Evolutionary conservation across 2,888 invertebrate genomes (phyloP).

Genomic region (Trilocha varians): DNA sequence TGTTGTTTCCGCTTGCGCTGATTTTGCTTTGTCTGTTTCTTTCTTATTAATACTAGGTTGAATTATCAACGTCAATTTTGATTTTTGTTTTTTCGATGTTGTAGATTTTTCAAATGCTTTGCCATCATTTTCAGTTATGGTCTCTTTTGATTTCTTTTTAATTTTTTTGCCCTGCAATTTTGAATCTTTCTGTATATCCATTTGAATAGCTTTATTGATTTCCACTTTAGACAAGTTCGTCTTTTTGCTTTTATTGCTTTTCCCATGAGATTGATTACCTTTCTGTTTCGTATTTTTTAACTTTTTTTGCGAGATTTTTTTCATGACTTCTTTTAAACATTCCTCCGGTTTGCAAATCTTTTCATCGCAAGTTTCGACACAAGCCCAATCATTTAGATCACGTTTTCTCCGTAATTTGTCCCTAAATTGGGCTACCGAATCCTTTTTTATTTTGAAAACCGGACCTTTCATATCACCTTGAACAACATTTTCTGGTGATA

Average conservation of each 20-base stretch:
- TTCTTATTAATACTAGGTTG: neutral
- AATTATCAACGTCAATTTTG: neutral
- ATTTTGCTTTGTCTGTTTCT: constrained; percentile 6
- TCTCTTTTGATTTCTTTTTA: constrained; percentile 4
- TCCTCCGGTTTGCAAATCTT: constrained; percentile 26
- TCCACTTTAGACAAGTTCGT: neutral
- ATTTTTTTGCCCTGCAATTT: neutral
- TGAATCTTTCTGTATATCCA: neutral
- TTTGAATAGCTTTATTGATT: constrained; percentile 5
- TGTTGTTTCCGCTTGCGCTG: constrained; percentile 8
- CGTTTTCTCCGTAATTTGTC: constrained; percentile 22
- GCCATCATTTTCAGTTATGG: neutral
- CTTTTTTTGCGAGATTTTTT: constrained; percentile 4
- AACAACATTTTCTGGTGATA: constrained; percentile 1
- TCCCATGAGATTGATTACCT: constrained; percentile 3
- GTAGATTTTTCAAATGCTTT: neutral
- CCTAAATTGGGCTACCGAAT: constrained; percentile 27
- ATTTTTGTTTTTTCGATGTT: neutral
- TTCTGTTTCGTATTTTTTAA: neutral
- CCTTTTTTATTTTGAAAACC: constrained; percentile 22
- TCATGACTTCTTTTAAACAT: constrained; percentile 22
- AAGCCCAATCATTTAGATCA: constrained; percentile 22
- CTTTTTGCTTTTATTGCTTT: neutral
- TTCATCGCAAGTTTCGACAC: constrained; percentile 22
- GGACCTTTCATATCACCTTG: constrained; percentile 5